Evolutionary conservation across 2,888 invertebrate genomes (phyloP).

Genomic region (Thyatira batis): DNA sequence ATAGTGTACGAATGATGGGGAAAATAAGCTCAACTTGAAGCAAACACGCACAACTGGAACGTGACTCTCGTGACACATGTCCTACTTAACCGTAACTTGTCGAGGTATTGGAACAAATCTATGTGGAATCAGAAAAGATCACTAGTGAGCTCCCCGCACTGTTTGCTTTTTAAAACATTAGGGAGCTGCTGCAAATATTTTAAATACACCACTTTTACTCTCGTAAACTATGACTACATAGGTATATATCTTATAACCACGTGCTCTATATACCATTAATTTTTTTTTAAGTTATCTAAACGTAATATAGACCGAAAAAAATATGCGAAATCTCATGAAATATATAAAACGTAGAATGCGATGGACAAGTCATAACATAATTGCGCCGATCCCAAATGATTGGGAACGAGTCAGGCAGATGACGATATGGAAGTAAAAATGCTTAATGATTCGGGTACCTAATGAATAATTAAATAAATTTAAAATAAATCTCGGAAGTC

Average conservation of each 20-base stretch:
- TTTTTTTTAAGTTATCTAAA: no score
- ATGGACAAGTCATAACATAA: no score
- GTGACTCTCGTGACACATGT: slow-evolving; percentile 14
- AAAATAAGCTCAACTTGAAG: slow-evolving; percentile 51
- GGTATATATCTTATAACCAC: no score
- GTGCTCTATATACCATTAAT: no score
- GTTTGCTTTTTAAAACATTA: neutral
- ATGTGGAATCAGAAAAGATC: neutral
- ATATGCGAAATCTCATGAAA: no score
- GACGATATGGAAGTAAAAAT: neutral
- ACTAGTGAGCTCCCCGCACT: neutral
- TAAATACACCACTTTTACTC: no score
- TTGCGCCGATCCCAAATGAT: no score
- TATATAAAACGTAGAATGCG: no score
- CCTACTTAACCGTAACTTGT: slow-evolving; percentile 17
- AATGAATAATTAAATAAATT: neutral
- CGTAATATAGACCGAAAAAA: no score
- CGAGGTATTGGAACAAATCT: slow-evolving; percentile 9
- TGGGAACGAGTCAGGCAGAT: neutral
- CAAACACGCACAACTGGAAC: slow-evolving; percentile 34
- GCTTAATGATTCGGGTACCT: neutral
- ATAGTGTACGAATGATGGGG: slow-evolving; percentile 16
- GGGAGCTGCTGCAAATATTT: no score
- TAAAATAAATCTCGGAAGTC: neutral
- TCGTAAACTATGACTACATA: no score